Base-by-base conservation (phyloP, 1,140 invertebrate genomes). In the Sminthurides bifidus region DNA sequence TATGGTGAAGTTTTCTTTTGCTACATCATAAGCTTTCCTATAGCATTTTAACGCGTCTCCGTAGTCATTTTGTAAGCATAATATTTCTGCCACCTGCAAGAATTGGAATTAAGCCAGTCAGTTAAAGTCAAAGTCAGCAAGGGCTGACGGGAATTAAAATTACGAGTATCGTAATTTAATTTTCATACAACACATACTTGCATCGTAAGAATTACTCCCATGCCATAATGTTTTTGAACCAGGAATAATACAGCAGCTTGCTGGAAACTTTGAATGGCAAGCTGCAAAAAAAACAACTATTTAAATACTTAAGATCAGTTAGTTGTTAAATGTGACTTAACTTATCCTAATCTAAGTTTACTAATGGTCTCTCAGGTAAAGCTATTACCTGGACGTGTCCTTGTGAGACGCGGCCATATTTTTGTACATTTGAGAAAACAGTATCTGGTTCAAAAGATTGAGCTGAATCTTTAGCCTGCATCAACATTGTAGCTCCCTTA, bases 11-110 rank as follows among this genome's bases (percentile, higher is more conserved):
- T 56, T 8, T 6, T 12, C 5, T 43, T 45, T 59, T 12, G 54
- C 44, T 24, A 54, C 41, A 21, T 51, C 48, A n/a, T 52, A 43
- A 8, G 61, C 61, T 30, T 19, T 17, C 24, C 52, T 52, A 17
- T 50, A 59, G 29, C 57, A 44, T 31, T 60, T 60, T 2, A 63
- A 23, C 10, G 58, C 53, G 31, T 63, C 61, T 14, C 58, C 61
- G 43, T 52, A 60, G 30, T 33, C 33, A 41, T 38, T 35, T 27
- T 54, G 54, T 19, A 27, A 5, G 23, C 31, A 57, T 3, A 59
- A 30, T 4, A 35, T 35, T 26, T 63, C 49, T 10, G 54, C 61
- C 31, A 38, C 26, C 58, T 63, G 31, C 5, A 33, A 14, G 50
- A 44, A 23, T 3, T 40, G 3, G 30, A 37, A 23, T 37, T 10